Evolutionary conservation across 2,888 invertebrate genomes (phyloP), one percentile per base, ranked within the genome.

Genomic region (Eudasyphora cyanicolor): DNA sequence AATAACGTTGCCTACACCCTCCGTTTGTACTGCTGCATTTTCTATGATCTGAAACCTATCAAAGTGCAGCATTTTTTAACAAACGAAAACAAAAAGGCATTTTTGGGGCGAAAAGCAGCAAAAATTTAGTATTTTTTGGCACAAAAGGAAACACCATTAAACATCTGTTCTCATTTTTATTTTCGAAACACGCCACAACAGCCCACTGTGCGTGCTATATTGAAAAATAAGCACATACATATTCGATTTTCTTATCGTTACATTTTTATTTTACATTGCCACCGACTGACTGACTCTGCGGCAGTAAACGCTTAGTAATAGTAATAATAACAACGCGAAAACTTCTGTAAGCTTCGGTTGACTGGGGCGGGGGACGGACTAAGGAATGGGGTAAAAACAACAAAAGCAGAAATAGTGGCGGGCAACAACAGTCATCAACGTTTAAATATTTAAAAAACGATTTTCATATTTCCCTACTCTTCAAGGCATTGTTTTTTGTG

Each of bases 241-340:
- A 60, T n/a, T 24, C 38, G 42, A 35, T 35, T 8, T 71, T 76
- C 60, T 80, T 80, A 77, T 81, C 73, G 60, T 60, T 51, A 35
- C 32, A 27, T 49, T 17, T 14, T 29, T 49, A 69, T 29, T 24
- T 49, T 49, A 69, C 29, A 67, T 67, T 54, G 32, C 24, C 29
- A 17, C 51, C 19, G 24, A 57, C 57, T 57, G 6, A 21, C 62
- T 35, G 19, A 64, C 64, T 64, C 32, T 62, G 38, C 67, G 38
- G 38, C 67, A 67, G 38, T 67, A 67, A 67, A 67, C 38, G 38
- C 42, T 67, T 67, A 67, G 67, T 67, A 67, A 35, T 67, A 67
- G 67, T 67, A 67, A 67, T 67, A 67, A 67, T 67, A 67, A 67
- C 67, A 67, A 67, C 10, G 67, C 19, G 24, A 67, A 64, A 64